Conservation (phyloP, 1,140 invertebrate species). For the Araneus ventricosus region DNA sequence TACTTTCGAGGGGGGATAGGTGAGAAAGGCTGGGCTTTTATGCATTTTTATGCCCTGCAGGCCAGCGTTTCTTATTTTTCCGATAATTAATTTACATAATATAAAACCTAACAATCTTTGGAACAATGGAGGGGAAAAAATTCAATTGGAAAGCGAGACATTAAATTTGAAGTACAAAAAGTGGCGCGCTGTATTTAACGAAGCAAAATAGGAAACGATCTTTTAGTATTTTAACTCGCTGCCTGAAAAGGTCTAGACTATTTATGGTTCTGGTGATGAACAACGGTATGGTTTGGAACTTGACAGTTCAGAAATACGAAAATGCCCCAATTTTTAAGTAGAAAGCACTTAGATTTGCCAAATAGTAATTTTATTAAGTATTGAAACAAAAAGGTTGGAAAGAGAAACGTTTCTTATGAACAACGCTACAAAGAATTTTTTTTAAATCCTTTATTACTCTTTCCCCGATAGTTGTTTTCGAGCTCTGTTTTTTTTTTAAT, state of each 20-base stretch:
- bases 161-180: constrained; percentile 21
- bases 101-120: constrained; percentile 11
- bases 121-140: not conserved
- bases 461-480: too few species aligned
- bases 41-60: constrained; percentile 11
- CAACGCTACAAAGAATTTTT: too few species aligned
- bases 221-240: not conserved
- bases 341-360: not conserved
- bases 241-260: not conserved
- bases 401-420: not conserved
- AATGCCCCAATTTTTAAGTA: not conserved
- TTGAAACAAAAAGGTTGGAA: not conserved
- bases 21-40: not conserved
- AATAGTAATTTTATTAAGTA: not conserved
- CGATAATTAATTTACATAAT: not conserved
- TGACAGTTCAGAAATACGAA: not conserved
- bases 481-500: too few species aligned
- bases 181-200: not conserved
- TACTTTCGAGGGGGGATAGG: not conserved
- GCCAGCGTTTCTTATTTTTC: not conserved
- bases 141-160: not conserved
- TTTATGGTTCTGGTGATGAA: not conserved
- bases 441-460: too few species aligned
- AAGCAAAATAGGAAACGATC: not conserved
- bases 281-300: not conserved